Evolutionary conservation across 2,888 invertebrate species (phyloP).

Genomic region (Ophioninae sp.): DNA sequence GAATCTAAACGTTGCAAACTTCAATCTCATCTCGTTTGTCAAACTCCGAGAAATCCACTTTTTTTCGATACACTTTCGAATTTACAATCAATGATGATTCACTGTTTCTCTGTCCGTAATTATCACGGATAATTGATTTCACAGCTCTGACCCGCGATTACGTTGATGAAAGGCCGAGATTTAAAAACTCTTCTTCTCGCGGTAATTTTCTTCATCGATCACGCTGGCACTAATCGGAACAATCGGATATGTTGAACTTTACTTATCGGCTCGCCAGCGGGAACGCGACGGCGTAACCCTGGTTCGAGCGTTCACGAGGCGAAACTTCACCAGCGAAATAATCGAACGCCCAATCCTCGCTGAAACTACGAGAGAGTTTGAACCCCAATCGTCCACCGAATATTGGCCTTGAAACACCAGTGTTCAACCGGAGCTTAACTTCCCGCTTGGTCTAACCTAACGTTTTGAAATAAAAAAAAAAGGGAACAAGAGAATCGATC

Average conservation of each 20-base stretch:
- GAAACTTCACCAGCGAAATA: conserved; percentile 57
- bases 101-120: background rate
- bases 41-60: no score
- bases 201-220: conserved; percentile 51
- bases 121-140: conserved; percentile 1
- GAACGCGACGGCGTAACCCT: conserved; percentile 25
- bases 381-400: background rate
- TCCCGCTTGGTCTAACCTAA: conserved; percentile 67
- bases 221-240: conserved; percentile 4
- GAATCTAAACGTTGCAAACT: no score
- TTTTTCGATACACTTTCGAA: no score
- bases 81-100: no score
- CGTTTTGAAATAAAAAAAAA: conserved; percentile 65
- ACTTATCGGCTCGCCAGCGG: conserved; percentile 48
- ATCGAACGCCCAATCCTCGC: conserved; percentile 48
- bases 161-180: background rate
- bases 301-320: conserved; percentile 40
- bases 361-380: background rate
- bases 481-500: conserved; percentile 13
- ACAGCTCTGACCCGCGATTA: conserved; percentile 2
- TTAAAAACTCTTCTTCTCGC: conserved; percentile 22
- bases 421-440: conserved; percentile 73
- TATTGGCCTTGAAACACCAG: conserved; percentile 48
- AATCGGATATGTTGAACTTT: conserved; percentile 42
- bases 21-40: no score